Conservation (phyloP, 2,888 invertebrate species). For the Eupithecia abbreviata region DNA sequence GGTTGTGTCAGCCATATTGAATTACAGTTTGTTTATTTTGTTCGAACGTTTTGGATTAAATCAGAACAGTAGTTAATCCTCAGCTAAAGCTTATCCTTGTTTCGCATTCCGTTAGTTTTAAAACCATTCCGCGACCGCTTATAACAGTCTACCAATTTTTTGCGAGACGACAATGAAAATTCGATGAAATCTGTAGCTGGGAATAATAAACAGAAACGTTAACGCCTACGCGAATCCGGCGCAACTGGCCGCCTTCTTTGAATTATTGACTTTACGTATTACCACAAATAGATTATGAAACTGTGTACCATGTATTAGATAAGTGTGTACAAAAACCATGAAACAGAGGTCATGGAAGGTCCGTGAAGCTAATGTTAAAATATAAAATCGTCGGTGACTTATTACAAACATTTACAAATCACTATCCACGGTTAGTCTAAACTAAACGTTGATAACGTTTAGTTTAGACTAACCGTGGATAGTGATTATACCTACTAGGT, state of each 20-base stretch:
- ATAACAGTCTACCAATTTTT: slow-evolving; percentile 2
- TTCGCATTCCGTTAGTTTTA: not conserved
- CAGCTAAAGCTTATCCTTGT: not conserved
- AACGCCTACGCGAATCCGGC: slow-evolving; percentile 29
- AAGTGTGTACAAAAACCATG: not conserved
- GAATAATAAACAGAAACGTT: slow-evolving; percentile 34
- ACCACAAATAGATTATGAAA: not conserved
- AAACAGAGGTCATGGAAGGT: not conserved
- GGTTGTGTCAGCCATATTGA: not conserved
- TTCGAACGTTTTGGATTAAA: not conserved
- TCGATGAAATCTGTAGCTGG: slow-evolving; percentile 27
- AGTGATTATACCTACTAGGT: too few species aligned
- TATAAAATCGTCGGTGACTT: too few species aligned
- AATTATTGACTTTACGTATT: slow-evolving; percentile 8
- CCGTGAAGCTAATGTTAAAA: too few species aligned
- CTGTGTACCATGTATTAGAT: not conserved
- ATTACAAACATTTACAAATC: too few species aligned
- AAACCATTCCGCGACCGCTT: slow-evolving; percentile 13
- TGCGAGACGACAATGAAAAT: slow-evolving; percentile 21
- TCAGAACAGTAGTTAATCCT: not conserved
- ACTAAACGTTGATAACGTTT: too few species aligned
- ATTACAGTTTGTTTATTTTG: not conserved
- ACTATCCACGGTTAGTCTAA: too few species aligned
- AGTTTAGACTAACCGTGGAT: too few species aligned
- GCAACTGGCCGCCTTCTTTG: slow-evolving; percentile 21